These are phyloP conservation scores for Cryptosula pallasiana DNA, from an alignment of 2,888 invertebrate genomes.

Conservation along the genomic window DNA sequence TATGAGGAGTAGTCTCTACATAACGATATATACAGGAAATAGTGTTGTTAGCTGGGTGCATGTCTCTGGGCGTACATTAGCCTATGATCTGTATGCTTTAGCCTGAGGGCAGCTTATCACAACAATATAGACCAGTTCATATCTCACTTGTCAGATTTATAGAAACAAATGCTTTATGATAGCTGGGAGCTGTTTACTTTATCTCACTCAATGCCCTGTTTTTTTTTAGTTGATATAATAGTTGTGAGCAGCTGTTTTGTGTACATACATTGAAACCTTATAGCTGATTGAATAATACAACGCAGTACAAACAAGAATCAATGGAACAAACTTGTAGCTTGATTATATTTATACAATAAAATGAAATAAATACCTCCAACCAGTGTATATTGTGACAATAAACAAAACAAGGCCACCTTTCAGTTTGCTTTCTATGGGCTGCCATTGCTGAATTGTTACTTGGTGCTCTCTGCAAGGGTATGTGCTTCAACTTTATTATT, in stretches of 20 bases:
- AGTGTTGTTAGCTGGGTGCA: too few relatives aligned
- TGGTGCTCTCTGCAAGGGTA: too few relatives aligned
- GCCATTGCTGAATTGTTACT: too few relatives aligned
- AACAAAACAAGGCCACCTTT: not conserved
- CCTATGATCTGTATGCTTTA: too few relatives aligned
- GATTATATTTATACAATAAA: conserved; percentile 24
- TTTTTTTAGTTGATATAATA: not conserved
- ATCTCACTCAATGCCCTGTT: not conserved
- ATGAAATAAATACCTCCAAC: conserved; percentile 9
- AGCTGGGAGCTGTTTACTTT: not conserved
- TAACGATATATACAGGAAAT: too few relatives aligned
- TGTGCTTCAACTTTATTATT: too few relatives aligned
- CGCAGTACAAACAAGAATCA: not conserved
- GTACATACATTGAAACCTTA: not conserved
- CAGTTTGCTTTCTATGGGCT: too few relatives aligned
- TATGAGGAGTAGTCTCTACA: too few relatives aligned
- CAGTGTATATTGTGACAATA: not conserved
- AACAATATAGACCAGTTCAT: too few relatives aligned
- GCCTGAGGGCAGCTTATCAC: too few relatives aligned
- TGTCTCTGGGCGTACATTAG: too few relatives aligned
- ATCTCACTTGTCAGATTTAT: not conserved
- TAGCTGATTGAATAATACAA: not conserved
- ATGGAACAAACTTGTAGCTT: not conserved
- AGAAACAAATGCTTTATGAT: not conserved
- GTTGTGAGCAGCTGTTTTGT: not conserved